phyloP scores from a whole-genome alignment of 2,113 vertebrate genomes.

The Spea bombifrons region DNA sequence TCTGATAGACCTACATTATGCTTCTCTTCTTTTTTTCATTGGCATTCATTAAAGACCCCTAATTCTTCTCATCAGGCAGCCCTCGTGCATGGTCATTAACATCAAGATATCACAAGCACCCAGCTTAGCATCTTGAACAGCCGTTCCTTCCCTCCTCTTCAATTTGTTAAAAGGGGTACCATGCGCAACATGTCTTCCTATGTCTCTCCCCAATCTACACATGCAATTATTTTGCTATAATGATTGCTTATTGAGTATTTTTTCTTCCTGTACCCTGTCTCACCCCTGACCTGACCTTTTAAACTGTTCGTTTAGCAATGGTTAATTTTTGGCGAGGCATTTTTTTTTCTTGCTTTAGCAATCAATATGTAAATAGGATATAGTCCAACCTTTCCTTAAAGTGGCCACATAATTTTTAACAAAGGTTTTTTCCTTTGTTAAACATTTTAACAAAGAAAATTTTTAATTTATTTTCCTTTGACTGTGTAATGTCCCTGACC shows the following conservation, averaged over 20 bases:
- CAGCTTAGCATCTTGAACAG: slow-evolving; percentile 1
- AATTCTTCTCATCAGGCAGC: slow-evolving; percentile 48
- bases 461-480: no score
- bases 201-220: not conserved
- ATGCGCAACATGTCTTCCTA: not conserved
- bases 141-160: not conserved
- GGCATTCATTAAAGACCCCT: slow-evolving; percentile 11
- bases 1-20: slow-evolving; percentile 50
- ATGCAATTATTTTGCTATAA: slow-evolving; percentile 7
- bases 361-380: no score
- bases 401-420: no score
- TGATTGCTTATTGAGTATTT: not conserved
- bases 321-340: no score
- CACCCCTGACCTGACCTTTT: not conserved
- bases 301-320: no score
- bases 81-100: slow-evolving; percentile 27
- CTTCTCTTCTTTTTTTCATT: slow-evolving; percentile 51
- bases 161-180: slow-evolving; percentile 4
- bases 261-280: slow-evolving; percentile 8
- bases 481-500: no score
- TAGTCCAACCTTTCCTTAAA: no score
- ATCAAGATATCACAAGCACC: slow-evolving; percentile 11
- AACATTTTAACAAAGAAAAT: no score
- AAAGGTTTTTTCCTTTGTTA: no score
- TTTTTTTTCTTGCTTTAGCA: no score